Evolutionary conservation across 1,140 invertebrate species (phyloP).

Genomic region (Mizuhopecten yessoensis): DNA sequence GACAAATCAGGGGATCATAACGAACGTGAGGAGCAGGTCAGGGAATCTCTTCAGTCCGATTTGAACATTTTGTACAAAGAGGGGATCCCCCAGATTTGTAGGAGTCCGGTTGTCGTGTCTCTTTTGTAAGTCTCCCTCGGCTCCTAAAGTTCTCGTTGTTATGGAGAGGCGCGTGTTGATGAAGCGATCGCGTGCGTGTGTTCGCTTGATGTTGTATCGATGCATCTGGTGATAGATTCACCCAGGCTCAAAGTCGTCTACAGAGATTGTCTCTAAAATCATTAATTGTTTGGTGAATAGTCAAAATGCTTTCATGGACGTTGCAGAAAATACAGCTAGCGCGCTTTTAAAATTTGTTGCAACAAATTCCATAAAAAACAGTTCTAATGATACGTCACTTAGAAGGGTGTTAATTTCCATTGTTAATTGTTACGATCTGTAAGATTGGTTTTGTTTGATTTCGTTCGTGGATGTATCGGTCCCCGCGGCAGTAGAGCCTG

Average conservation of each 20-base stretch:
- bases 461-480: not conserved
- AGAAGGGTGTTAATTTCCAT: not conserved
- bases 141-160: not conserved
- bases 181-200: not conserved
- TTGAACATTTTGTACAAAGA: too few species aligned
- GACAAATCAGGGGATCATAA: too few species aligned
- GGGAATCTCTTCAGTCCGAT: too few species aligned
- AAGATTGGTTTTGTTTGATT: conserved; percentile 9
- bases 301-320: not conserved
- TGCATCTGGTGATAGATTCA: not conserved
- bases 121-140: not conserved
- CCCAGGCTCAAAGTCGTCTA: not conserved
- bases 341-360: not conserved
- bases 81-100: too few species aligned
- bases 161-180: conserved; percentile 9
- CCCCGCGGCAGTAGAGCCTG: not conserved
- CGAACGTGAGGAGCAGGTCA: too few species aligned
- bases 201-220: not conserved
- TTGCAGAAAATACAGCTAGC: not conserved
- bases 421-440: not conserved
- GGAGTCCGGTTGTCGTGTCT: not conserved
- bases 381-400: not conserved
- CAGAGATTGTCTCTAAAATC: not conserved
- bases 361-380: not conserved
- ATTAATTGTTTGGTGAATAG: not conserved